Base-by-base conservation (phyloP, 2,888 invertebrate species). In the Watsonalla binaria region DNA sequence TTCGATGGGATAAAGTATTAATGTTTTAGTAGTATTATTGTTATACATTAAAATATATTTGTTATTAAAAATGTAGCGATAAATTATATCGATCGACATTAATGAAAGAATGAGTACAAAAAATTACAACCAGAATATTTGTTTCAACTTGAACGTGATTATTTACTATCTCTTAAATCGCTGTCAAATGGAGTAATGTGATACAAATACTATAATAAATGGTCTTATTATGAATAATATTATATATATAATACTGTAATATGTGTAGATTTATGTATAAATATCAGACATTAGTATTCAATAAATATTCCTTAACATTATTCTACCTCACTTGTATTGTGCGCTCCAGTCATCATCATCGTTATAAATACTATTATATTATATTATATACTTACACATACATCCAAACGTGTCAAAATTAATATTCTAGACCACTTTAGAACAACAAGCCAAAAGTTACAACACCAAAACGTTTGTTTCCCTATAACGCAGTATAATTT, bases 241-340 rank as follows among this genome's bases (percentile, higher is more conserved):
- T 42, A 42, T 51, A 46, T 4, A 13, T 46, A 46, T 24, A 24
- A 46, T 11, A 42, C 11, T 54, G 60, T 67, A 61, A 61, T 73
- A 74, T 63, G 61, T 69, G 66, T 68, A 68, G 65, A 65, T 59
- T 63, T 66, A 63, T 68, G 63, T 68, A 65, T 69, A 66, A 54
- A 60, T 64, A 74, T 76, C 9, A 24, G 24, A 24, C 24, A 75
- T 68, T 54, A 70, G 65, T 75, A 68, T 73, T 64, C 65, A 73
- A 77, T 84, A 81, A 74, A 83, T 83, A 84, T 79, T 63, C 65
- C 59, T 72, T 50, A 64, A 60, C 69, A 63, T 77, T 78, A 84
- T 70, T 62, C 76, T 86, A 86, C 86, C 84, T 90, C 90, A 90
- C 90, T 80, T 65, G 80, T 79, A 64, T 90, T 90, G 90, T 90